These are phyloP conservation scores for Limosa lapponica DNA, from an alignment of 2,797 vertebrate species.

Conservation along the genomic window DNA sequence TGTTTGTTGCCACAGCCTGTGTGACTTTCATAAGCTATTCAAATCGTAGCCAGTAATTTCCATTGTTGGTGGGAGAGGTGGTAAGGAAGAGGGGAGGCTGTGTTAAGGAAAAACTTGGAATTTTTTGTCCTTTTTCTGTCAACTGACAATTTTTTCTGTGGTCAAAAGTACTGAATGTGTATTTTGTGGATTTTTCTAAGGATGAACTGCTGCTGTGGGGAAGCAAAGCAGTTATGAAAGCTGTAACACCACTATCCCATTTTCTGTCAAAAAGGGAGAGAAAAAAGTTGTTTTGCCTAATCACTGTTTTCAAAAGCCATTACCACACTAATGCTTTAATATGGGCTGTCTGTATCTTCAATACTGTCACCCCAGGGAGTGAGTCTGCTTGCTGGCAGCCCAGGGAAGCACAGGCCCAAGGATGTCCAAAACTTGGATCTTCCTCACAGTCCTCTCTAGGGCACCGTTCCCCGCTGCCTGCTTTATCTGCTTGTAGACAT, in stretches of 20 bases:
- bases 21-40: neutral
- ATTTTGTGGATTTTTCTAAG: neutral
- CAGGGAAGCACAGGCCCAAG: neutral
- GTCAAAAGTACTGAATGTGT: neutral
- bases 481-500: accelerated
- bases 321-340: neutral
- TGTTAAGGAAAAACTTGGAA: neutral
- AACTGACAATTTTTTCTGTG: neutral
- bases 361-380: neutral
- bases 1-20: neutral
- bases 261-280: neutral
- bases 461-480: accelerated
- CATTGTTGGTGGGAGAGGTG: neutral
- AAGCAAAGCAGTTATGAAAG: neutral
- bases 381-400: neutral
- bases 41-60: neutral
- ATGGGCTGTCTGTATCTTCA: neutral
- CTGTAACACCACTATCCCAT: neutral
- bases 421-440: neutral
- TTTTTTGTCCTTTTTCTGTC: neutral
- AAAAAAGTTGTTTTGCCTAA: neutral
- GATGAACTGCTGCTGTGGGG: neutral
- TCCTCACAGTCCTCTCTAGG: neutral
- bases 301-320: neutral
- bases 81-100: neutral